A percentile compares a stretch with the other conserved stretches of the same genome.
Conservation (phyloP, 2,888 invertebrate species). For the Podotricha telesiphe region DNA sequence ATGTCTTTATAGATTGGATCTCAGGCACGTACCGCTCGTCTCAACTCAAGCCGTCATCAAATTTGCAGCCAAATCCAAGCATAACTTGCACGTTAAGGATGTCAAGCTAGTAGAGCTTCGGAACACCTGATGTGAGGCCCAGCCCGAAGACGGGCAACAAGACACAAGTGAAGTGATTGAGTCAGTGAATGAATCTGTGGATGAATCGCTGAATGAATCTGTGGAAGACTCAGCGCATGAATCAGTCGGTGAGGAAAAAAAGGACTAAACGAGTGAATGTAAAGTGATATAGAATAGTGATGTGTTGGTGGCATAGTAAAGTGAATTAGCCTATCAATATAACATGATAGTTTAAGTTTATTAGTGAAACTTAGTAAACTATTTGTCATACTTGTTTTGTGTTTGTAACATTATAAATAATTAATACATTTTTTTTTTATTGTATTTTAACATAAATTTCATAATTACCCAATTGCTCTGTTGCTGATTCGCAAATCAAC, state of each 20-base stretch:
- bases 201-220: conserved; percentile 30
- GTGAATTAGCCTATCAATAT: conserved; percentile 25
- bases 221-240: conserved; percentile 19
- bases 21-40: conserved; percentile 91
- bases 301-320: conserved; percentile 55
- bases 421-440: conserved; percentile 5
- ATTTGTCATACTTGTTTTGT: not conserved
- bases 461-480: not conserved
- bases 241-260: conserved; percentile 19
- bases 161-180: conserved; percentile 36
- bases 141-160: conserved; percentile 40
- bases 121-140: conserved; percentile 72
- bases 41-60: conserved; percentile 92
- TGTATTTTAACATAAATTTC: not conserved
- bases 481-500: not conserved
- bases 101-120: conserved; percentile 89
- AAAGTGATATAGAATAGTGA: conserved; percentile 50
- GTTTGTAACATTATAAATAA: conserved; percentile 16
- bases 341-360: conserved; percentile 4
- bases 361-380: conserved; percentile 12
- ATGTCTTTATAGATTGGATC: conserved; percentile 82
- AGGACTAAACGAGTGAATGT: conserved; percentile 28
- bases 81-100: conserved; percentile 90
- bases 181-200: conserved; percentile 25
- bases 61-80: conserved; percentile 91